Percentiles rank a stretch among this genome's conserved stretches.
Evolutionary conservation across 2,797 vertebrate genomes (phyloP).

Genomic region (Oophaga sylvatica): DNA sequence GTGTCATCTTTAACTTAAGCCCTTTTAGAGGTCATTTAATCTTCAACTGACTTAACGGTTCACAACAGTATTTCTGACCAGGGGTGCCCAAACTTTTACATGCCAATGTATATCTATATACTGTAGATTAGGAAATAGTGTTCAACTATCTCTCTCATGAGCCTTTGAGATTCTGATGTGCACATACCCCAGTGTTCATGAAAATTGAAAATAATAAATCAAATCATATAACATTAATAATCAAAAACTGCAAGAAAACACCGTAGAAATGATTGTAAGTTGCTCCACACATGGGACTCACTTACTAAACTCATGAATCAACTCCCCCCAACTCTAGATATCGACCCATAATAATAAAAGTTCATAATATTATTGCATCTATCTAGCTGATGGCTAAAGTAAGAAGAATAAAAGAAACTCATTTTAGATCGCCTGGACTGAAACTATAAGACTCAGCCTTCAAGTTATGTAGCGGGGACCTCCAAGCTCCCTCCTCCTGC

Average conservation of each 20-base stretch:
- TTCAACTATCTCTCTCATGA: too few species aligned
- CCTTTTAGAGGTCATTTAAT: too few species aligned
- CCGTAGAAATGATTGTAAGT: not conserved
- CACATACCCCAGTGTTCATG: not conserved
- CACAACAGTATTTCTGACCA: too few species aligned
- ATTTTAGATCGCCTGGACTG: constrained; percentile 3
- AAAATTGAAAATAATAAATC: not conserved
- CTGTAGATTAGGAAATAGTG: too few species aligned
- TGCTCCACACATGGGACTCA: too few species aligned
- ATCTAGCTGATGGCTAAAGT: constrained; percentile 8
- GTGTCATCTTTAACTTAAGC: too few species aligned
- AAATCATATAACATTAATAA: not conserved
- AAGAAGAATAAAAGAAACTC: constrained; percentile 6
- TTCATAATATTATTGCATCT: constrained; percentile 18
- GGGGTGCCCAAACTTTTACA: too few species aligned
- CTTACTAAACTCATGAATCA: not conserved
- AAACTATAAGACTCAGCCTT: constrained; percentile 25
- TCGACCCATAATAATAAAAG: constrained; percentile 6
- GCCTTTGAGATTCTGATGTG: not conserved
- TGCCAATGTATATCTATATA: too few species aligned
- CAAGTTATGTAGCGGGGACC: not conserved
- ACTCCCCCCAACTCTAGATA: not conserved
- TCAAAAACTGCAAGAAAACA: not conserved
- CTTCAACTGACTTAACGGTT: too few species aligned
- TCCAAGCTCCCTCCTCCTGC: not conserved